phyloP scores from a whole-genome alignment of 2,797 vertebrate genomes.

The Leptoclinus maculatus region DNA sequence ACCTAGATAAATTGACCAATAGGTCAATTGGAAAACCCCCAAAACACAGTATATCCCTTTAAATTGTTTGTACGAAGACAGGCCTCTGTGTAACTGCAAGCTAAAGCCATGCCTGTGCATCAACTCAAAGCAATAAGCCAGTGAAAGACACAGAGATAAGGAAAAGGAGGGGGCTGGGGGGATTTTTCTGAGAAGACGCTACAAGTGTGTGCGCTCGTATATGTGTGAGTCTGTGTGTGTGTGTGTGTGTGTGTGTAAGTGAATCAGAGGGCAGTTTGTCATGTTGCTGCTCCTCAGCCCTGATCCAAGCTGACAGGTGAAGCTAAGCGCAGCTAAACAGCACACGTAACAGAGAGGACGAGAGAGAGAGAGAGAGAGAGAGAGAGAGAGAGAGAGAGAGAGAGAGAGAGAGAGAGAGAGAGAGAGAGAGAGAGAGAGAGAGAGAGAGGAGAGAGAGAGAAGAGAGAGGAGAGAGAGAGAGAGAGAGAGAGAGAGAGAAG shows the following conservation, averaged over 20 bases:
- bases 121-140: conserved; percentile 40
- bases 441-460: conserved; percentile 1
- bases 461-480: conserved; percentile 33
- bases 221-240: conserved; percentile 27
- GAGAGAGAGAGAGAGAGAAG: conserved; percentile 7
- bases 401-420: not conserved
- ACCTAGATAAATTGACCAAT: not conserved
- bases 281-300: conserved; percentile 79
- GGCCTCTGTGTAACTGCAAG: conserved; percentile 13
- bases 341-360: conserved; percentile 69
- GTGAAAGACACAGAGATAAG: conserved; percentile 21
- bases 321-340: conserved; percentile 84
- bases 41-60: not conserved
- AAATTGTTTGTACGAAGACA: conserved; percentile 19
- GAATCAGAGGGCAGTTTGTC: conserved; percentile 85
- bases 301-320: conserved; percentile 86
- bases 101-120: conserved; percentile 11
- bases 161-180: not conserved
- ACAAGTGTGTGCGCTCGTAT: conserved; percentile 63
- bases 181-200: conserved; percentile 44
- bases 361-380: conserved; percentile 4
- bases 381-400: conserved; percentile 20
- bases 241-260: conserved; percentile 57
- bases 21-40: not conserved
- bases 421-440: not conserved